Percentiles rank a stretch among this genome's conserved stretches.
Conservation (phyloP, 2,113 vertebrate species). For the Rhinogobius similis region DNA sequence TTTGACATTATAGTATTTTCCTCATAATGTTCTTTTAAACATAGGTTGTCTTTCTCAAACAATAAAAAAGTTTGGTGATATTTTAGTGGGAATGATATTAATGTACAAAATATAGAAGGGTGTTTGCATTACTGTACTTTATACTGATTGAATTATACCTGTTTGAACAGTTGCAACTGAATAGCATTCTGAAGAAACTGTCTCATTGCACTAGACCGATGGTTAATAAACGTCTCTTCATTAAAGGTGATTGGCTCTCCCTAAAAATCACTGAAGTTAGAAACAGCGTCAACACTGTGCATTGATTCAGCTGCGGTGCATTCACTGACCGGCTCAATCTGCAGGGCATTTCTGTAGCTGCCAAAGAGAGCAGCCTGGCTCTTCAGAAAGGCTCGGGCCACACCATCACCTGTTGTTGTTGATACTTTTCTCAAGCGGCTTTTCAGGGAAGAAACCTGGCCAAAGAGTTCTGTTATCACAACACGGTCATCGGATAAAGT, state of each 20-base stretch:
- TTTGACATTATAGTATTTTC: too few species aligned
- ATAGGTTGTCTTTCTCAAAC: too few species aligned
- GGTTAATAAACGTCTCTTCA: conserved; percentile 89
- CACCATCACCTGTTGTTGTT: conserved; percentile 90
- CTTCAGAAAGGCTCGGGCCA: conserved; percentile 93
- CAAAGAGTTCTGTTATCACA: neutral
- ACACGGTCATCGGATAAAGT: neutral
- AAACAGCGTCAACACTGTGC: neutral
- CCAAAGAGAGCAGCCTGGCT: conserved; percentile 94
- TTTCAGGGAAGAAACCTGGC: conserved; percentile 91
- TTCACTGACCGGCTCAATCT: conserved; percentile 89
- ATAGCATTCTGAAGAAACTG: conserved; percentile 96
- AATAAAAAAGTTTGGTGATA: too few species aligned
- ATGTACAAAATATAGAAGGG: too few species aligned
- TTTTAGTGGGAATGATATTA: too few species aligned
- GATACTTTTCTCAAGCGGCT: conserved; percentile 94
- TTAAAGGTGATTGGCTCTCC: conserved; percentile 95
- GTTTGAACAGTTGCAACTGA: conserved; percentile 97
- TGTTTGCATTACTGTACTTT: neutral
- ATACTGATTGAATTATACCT: conserved; percentile 69
- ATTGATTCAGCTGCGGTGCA: neutral
- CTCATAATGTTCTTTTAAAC: neutral
- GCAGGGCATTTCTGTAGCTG: conserved; percentile 93
- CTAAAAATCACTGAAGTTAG: conserved; percentile 65
- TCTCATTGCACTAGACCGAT: conserved; percentile 92